Conservation (phyloP, 2,797 vertebrate species). For the Valencia hispanica region DNA sequence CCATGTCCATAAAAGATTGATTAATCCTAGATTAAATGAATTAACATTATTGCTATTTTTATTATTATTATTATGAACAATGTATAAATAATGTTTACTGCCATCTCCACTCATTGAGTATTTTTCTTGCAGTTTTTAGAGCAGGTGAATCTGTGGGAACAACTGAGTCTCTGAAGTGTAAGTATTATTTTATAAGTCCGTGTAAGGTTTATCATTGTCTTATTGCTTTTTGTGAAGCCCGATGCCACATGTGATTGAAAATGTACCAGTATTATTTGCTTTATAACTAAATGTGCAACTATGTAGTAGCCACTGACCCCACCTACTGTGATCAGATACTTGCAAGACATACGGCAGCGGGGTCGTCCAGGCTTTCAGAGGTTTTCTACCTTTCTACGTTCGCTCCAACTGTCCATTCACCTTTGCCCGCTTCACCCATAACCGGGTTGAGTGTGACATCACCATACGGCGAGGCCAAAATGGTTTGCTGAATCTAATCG, state of each 20-base stretch:
- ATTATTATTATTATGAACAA: neutral
- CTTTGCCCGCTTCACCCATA: conserved; percentile 78
- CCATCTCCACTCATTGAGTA: neutral
- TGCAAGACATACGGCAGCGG: conserved; percentile 81
- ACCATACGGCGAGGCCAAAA: conserved; percentile 56
- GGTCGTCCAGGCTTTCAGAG: conserved; percentile 68
- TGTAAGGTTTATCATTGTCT: neutral
- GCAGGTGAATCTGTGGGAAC: conserved; percentile 17
- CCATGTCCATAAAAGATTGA: neutral
- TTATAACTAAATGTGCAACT: neutral
- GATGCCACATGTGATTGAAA: neutral
- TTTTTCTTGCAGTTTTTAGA: conserved; percentile 35
- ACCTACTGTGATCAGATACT: conserved; percentile 63
- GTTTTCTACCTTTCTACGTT: conserved; percentile 67
- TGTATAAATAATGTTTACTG: neutral
- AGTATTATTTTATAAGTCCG: conserved; percentile 31
- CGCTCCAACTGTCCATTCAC: conserved; percentile 74
- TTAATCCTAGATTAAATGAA: neutral
- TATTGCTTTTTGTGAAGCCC: neutral
- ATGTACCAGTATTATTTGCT: neutral
- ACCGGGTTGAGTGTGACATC: conserved; percentile 77
- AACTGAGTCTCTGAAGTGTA: conserved; percentile 47
- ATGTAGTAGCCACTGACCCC: neutral
- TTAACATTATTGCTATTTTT: neutral
- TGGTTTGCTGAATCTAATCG: conserved; percentile 68